phyloP scores from a whole-genome alignment of 2,888 invertebrate species.

The Lottia scabra region DNA sequence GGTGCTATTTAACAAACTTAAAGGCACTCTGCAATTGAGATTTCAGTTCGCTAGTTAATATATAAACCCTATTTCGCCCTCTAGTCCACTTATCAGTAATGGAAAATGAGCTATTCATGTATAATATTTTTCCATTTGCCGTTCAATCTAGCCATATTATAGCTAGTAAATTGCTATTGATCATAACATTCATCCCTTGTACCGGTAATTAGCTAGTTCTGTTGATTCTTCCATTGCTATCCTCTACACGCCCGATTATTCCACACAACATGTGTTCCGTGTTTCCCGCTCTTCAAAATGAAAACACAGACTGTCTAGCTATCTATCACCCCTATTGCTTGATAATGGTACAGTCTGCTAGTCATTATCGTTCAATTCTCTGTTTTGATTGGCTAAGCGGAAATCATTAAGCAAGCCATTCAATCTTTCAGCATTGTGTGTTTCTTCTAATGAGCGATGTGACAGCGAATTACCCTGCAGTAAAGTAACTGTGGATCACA shows the following conservation, averaged over 20 bases:
- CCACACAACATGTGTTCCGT: constrained; percentile 2
- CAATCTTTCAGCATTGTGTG: constrained; percentile 6
- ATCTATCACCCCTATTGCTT: neutral
- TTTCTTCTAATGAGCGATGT: constrained; percentile 5
- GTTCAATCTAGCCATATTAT: constrained; percentile 1
- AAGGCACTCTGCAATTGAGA: too few species aligned
- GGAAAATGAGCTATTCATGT: too few species aligned
- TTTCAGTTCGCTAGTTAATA: too few species aligned
- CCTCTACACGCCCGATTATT: neutral
- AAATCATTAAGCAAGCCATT: constrained; percentile 5
- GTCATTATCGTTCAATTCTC: constrained; percentile 4
- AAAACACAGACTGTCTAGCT: neutral
- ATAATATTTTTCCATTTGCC: too few species aligned
- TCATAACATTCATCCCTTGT: neutral
- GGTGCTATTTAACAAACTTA: too few species aligned
- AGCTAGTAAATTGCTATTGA: constrained; percentile 1
- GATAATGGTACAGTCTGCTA: neutral
- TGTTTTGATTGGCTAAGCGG: constrained; percentile 7
- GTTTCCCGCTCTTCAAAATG: neutral
- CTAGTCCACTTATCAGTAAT: too few species aligned
- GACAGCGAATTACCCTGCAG: neutral
- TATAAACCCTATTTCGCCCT: too few species aligned
- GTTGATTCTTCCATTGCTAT: neutral
- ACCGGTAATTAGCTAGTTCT: neutral
- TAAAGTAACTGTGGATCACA: too few species aligned